Evolutionary conservation across 2,113 vertebrate species (phyloP), one percentile per base, ranked within the genome.

Genomic region (Nothobranchius furzeri): DNA sequence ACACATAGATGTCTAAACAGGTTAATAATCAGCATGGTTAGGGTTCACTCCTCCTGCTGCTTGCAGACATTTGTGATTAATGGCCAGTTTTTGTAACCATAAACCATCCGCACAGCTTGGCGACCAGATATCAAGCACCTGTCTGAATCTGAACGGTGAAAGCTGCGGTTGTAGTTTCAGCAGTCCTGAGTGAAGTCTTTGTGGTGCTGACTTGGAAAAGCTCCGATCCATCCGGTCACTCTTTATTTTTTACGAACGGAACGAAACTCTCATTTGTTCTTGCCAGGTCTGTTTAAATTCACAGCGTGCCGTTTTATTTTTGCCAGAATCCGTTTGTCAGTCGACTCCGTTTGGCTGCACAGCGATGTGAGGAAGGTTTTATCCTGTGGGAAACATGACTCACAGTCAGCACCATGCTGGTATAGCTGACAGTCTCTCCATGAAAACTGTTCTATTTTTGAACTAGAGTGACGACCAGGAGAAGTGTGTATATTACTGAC

Each of bases 301-400:
- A 49, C 67, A 64, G 43, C 30, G 12, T 35, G 49, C n/a, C 49
- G 30, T 30, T 30, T 30, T 30, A 37, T 42, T 64, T 74, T 71
- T 76, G 47, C 48, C 65, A 65, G 59, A 56, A 68, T 73, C 51
- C 5, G 61, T 75, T 75, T 66, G 50, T 48, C 74, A 60, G 58
- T 56, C 53, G 25, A 46, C 48, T 70, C 75, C 30, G 43, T 74
- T 67, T 70, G 73, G 69, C 64, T 66, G 15, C 60, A 68, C 73
- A 70, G 56, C 48, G 54, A 55, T 68, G 70, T 73, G 79, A 74
- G 79, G 66, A 55, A 76, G 49, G 46, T 55, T 81, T 72, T 17
- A 52, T 81, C 71, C 80, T 81, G 70, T 64, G 64, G 73, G 83
- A 77, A 79, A 79, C 80, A 83, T 86, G 85, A 89, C 70, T 89